Evolutionary conservation across 1,140 invertebrate genomes (phyloP).

Genomic region (Bombus consobrinus): DNA sequence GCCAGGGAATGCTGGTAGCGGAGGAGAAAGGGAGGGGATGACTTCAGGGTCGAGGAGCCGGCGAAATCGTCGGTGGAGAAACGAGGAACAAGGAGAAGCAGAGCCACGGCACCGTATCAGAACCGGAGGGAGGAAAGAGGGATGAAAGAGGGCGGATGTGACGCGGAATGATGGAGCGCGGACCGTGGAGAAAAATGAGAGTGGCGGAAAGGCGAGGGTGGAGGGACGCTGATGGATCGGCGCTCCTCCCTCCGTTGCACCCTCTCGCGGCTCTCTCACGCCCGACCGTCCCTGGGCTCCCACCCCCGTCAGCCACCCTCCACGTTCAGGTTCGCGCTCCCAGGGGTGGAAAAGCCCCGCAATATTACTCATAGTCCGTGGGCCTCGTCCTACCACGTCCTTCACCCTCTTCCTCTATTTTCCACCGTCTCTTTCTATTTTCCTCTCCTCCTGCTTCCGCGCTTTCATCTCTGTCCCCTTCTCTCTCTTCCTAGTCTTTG

Average conservation of each 20-base stretch:
- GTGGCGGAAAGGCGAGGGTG: slow-evolving; percentile 83
- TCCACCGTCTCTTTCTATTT: background rate
- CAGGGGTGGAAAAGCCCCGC: slow-evolving; percentile 80
- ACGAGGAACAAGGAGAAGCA: slow-evolving; percentile 50
- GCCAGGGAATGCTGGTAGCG: background rate
- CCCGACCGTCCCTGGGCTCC: slow-evolving; percentile 55
- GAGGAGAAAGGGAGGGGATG: slow-evolving; percentile 8
- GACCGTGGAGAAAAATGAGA: slow-evolving; percentile 83
- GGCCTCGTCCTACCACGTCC: slow-evolving; percentile 58
- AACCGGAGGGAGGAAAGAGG: slow-evolving; percentile 72
- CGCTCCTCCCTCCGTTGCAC: slow-evolving; percentile 78
- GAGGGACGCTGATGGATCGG: slow-evolving; percentile 83
- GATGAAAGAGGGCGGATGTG: slow-evolving; percentile 83
- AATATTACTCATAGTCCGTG: slow-evolving; percentile 82
- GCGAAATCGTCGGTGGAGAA: slow-evolving; percentile 22
- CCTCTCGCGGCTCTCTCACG: slow-evolving; percentile 60
- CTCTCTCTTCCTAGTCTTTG: background rate
- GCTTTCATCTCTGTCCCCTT: slow-evolving; percentile 23
- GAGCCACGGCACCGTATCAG: slow-evolving; percentile 63
- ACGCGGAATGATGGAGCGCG: slow-evolving; percentile 83
- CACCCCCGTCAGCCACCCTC: slow-evolving; percentile 60
- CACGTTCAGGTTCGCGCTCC: slow-evolving; percentile 73
- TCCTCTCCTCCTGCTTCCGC: slow-evolving; percentile 23
- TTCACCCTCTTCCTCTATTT: slow-evolving; percentile 15
- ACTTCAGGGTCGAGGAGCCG: slow-evolving; percentile 59